Percentiles rank a stretch among this genome's conserved stretches.
Conservation (phyloP, 2,888 invertebrate species). For the Drosophila mercatorum region DNA sequence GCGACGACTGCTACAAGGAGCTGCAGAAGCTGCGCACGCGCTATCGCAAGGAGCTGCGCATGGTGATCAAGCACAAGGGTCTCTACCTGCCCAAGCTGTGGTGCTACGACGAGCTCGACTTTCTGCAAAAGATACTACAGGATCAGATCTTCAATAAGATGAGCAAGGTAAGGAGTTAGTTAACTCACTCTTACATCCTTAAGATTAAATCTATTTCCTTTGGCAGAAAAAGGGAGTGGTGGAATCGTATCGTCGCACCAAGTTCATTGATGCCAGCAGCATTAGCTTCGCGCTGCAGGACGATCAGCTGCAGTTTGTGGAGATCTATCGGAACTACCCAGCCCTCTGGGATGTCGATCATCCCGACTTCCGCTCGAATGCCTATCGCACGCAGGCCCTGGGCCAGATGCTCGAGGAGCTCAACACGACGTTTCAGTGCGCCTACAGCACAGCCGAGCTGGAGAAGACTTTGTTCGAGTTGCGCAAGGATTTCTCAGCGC, state of each 20-base stretch:
- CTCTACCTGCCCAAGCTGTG: slow-evolving; percentile 78
- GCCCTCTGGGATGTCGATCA: slow-evolving; percentile 81
- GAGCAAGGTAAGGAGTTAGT: slow-evolving; percentile 62
- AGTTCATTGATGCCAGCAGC: slow-evolving; percentile 66
- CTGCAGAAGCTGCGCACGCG: slow-evolving; percentile 77
- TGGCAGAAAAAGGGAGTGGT: slow-evolving; percentile 70
- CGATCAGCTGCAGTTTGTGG: slow-evolving; percentile 75
- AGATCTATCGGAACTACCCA: slow-evolving; percentile 75
- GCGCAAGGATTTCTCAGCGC: slow-evolving; percentile 72
- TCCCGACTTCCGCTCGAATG: slow-evolving; percentile 79
- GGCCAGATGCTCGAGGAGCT: slow-evolving; percentile 74
- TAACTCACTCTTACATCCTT: no score
- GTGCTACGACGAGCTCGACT: slow-evolving; percentile 81
- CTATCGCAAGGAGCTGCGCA: slow-evolving; percentile 76
- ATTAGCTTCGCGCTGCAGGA: slow-evolving; percentile 61
- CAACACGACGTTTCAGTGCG: slow-evolving; percentile 58
- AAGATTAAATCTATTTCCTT: background rate
- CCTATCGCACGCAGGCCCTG: slow-evolving; percentile 74
- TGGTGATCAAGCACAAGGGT: slow-evolving; percentile 77
- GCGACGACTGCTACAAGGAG: slow-evolving; percentile 72
- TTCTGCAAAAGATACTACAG: slow-evolving; percentile 71
- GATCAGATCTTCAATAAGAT: slow-evolving; percentile 73
- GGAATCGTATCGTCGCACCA: slow-evolving; percentile 66
- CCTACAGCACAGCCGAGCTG: slow-evolving; percentile 60
- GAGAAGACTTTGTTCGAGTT: slow-evolving; percentile 76